Conservation (phyloP, 2,888 invertebrate genomes). For the Adela reaumurella region DNA sequence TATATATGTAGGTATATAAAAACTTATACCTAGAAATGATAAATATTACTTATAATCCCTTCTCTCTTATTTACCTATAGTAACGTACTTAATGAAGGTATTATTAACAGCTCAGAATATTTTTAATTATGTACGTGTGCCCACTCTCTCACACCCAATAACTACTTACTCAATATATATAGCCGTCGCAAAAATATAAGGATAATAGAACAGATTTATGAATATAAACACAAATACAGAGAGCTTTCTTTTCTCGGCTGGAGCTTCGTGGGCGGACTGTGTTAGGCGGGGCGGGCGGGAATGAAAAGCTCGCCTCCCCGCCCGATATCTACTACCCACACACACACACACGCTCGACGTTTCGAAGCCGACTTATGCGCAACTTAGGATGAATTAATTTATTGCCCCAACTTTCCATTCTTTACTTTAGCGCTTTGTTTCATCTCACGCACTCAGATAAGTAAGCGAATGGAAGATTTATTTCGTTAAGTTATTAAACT, state of each 20-base stretch:
- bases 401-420: conserved; percentile 49
- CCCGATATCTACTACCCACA: background rate
- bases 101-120: too few species aligned
- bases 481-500: conserved; percentile 48
- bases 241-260: background rate
- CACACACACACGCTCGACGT: background rate
- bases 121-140: too few species aligned
- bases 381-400: conserved; percentile 53
- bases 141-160: too few species aligned
- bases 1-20: too few species aligned
- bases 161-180: too few species aligned
- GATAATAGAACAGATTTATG: too few species aligned
- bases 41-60: too few species aligned
- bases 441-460: conserved; percentile 22
- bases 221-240: too few species aligned
- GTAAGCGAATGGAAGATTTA: conserved; percentile 38
- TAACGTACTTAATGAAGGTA: too few species aligned
- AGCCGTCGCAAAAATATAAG: too few species aligned
- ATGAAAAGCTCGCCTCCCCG: background rate
- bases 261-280: background rate
- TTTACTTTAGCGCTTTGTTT: conserved; percentile 41
- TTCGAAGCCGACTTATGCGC: conserved; percentile 7
- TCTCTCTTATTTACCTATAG: too few species aligned
- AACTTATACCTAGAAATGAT: too few species aligned
- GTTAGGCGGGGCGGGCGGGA: background rate